Conservation (phyloP, 2,888 invertebrate genomes). For the Macrosoma leucophasiata region DNA sequence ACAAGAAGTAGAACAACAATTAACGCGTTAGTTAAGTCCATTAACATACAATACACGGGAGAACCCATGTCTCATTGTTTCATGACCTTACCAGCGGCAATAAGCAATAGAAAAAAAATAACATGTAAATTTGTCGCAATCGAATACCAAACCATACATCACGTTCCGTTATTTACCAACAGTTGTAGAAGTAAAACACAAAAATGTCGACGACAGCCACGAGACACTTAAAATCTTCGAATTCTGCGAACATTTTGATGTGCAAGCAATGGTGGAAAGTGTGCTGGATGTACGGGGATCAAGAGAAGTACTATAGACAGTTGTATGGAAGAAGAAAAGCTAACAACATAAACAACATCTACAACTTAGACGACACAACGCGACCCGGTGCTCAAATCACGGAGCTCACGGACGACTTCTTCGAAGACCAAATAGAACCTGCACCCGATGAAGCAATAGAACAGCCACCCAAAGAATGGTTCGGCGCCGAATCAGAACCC, state of each 20-base stretch:
- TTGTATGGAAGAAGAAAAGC: constrained; percentile 80
- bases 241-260: constrained; percentile 84
- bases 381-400: constrained; percentile 69
- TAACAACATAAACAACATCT: constrained; percentile 49
- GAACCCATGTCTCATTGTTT: no score
- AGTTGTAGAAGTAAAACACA: constrained; percentile 27
- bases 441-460: constrained; percentile 49
- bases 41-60: no score
- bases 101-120: no score
- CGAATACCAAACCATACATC: no score
- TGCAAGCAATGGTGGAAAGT: constrained; percentile 94
- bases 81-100: no score
- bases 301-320: constrained; percentile 89
- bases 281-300: constrained; percentile 91
- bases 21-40: no score
- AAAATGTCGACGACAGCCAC: constrained; percentile 72
- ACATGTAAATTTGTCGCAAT: no score
- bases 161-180: constrained; percentile 13
- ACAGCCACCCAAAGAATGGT: constrained; percentile 32
- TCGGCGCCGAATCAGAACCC: constrained; percentile 54
- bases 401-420: constrained; percentile 68
- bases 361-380: constrained; percentile 58
- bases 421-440: constrained; percentile 59
- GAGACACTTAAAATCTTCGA: constrained; percentile 67
- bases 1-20: no score